Evolutionary conservation across 1,140 invertebrate genomes (phyloP).

Genomic region (Latrodectus geometricus): DNA sequence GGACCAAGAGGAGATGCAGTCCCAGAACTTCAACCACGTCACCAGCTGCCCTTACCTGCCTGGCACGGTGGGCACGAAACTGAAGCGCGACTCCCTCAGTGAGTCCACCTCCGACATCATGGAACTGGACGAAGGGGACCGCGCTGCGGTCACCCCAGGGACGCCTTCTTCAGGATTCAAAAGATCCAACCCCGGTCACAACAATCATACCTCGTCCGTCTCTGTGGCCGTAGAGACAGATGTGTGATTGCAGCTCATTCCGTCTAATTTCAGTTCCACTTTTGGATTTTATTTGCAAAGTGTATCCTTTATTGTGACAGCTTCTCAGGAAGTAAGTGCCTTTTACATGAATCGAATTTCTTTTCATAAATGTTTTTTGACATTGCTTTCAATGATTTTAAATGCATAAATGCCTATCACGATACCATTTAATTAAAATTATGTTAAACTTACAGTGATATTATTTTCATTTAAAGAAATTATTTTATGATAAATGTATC

Average conservation of each 20-base stretch:
- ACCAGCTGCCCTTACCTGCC: slow-evolving; percentile 96
- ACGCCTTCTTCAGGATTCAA: slow-evolving; percentile 40
- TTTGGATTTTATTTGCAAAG: slow-evolving; percentile 35
- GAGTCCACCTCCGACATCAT: slow-evolving; percentile 61
- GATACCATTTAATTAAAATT: too few species aligned
- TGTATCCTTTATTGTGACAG: slow-evolving; percentile 42
- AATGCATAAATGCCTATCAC: too few species aligned
- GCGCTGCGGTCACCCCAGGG: background rate
- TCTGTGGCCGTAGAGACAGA: slow-evolving; percentile 57
- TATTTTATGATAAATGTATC: too few species aligned
- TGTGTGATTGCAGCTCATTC: slow-evolving; percentile 34
- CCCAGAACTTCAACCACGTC: slow-evolving; percentile 96
- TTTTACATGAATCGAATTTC: too few species aligned
- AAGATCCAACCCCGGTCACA: slow-evolving; percentile 49
- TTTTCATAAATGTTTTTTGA: too few species aligned
- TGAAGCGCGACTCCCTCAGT: slow-evolving; percentile 54
- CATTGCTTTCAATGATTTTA: too few species aligned
- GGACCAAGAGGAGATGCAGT: slow-evolving; percentile 98
- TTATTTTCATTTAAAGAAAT: too few species aligned
- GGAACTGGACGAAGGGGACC: slow-evolving; percentile 47
- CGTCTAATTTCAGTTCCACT: slow-evolving; percentile 38
- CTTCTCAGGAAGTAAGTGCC: too few species aligned
- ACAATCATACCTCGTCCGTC: slow-evolving; percentile 55
- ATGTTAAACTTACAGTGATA: too few species aligned
- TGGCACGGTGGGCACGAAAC: slow-evolving; percentile 79